Percentiles rank a stretch among this genome's conserved stretches.
phyloP scores from a whole-genome alignment of 2,113 vertebrate species.

The Mugil cephalus region DNA sequence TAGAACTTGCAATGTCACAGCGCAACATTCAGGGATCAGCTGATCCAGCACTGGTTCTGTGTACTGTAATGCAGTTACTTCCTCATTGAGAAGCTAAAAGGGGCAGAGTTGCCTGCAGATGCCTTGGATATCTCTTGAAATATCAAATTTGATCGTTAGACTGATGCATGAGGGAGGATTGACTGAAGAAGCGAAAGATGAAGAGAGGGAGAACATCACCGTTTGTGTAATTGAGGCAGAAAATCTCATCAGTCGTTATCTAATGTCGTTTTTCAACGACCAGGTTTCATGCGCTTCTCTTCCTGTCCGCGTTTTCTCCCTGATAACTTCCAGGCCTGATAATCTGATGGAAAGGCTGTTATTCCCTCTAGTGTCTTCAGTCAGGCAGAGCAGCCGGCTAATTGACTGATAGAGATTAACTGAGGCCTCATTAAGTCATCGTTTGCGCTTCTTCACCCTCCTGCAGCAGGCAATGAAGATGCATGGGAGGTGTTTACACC shows the following conservation, averaged over 20 bases:
- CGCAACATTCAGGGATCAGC: no score
- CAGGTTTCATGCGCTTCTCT: slow-evolving; percentile 18
- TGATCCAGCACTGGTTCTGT: no score
- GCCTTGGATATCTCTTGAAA: slow-evolving; percentile 14
- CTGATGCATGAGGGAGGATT: slow-evolving; percentile 14
- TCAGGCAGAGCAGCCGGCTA: slow-evolving; percentile 53
- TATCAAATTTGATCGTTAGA: not conserved
- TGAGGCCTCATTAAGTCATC: slow-evolving; percentile 61
- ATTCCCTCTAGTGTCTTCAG: slow-evolving; percentile 52
- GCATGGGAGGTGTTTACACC: slow-evolving; percentile 21
- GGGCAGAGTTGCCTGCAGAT: not conserved
- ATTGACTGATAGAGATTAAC: slow-evolving; percentile 70
- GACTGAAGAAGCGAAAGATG: slow-evolving; percentile 12
- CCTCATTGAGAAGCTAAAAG: not conserved
- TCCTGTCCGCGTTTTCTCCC: slow-evolving; percentile 7
- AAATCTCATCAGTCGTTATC: slow-evolving; percentile 45
- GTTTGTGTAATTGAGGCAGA: slow-evolving; percentile 30
- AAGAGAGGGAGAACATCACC: not conserved
- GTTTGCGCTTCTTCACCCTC: slow-evolving; percentile 14
- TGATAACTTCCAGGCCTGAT: slow-evolving; percentile 38
- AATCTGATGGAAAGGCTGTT: slow-evolving; percentile 44
- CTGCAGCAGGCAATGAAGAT: slow-evolving; percentile 44
- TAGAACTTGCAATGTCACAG: no score
- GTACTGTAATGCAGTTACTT: not conserved
- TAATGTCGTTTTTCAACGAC: slow-evolving; percentile 20